A percentile compares a stretch with the other conserved stretches of the same genome.
Conservation (phyloP, 2,113 vertebrate genomes). For the Diglossa brunneiventris region DNA sequence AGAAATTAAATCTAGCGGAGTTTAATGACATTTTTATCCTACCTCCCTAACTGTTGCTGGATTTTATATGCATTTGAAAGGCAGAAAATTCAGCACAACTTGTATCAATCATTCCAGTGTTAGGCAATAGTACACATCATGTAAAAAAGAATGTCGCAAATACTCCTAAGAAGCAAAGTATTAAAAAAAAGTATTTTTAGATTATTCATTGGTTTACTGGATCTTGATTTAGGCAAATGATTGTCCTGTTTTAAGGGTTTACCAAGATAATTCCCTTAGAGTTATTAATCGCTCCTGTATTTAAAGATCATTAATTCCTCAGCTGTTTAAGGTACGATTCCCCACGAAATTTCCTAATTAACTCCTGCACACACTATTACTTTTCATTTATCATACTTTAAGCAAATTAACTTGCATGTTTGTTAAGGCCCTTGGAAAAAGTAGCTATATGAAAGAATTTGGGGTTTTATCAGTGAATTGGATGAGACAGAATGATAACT, state of each 20-base stretch:
- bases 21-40: background rate
- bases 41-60: background rate
- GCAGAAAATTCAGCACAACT: background rate
- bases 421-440: background rate
- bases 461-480: fast-evolving
- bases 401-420: background rate
- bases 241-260: background rate
- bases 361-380: background rate
- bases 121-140: background rate
- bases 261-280: background rate
- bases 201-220: background rate
- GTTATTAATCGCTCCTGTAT: background rate
- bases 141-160: background rate
- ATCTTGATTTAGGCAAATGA: background rate
- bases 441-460: background rate
- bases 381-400: background rate
- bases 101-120: background rate
- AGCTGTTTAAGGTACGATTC: background rate
- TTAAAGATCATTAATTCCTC: background rate
- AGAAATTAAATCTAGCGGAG: background rate
- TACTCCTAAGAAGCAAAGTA: background rate
- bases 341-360: background rate
- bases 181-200: background rate
- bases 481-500: background rate
- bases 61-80: background rate